Conservation (phyloP, 1,140 invertebrate genomes). For the Pogonomyrmex californicus region DNA sequence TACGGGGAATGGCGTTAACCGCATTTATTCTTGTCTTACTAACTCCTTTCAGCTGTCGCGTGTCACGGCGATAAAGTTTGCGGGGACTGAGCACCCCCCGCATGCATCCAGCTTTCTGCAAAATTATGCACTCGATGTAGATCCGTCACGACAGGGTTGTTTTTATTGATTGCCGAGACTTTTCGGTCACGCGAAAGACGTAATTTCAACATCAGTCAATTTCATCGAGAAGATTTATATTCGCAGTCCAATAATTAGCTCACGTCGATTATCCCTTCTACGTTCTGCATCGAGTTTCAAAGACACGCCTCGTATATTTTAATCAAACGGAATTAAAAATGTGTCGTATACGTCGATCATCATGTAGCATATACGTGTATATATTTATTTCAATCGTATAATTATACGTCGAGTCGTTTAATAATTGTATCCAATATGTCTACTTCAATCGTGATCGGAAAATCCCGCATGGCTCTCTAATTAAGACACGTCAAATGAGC, state of each 20-base stretch:
- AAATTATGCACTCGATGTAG: slow-evolving; percentile 57
- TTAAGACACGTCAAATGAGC: slow-evolving; percentile 60
- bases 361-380: neutral
- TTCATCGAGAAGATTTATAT: slow-evolving; percentile 34
- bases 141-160: slow-evolving; percentile 45
- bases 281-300: neutral
- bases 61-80: slow-evolving; percentile 56
- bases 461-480: slow-evolving; percentile 34
- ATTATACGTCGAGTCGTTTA: slow-evolving; percentile 42
- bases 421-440: slow-evolving; percentile 2
- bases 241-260: slow-evolving; percentile 26
- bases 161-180: slow-evolving; percentile 38
- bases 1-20: slow-evolving; percentile 18
- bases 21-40: slow-evolving; percentile 58
- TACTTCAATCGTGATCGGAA: neutral
- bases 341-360: neutral
- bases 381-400: slow-evolving; percentile 18
- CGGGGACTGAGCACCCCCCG: slow-evolving; percentile 4
- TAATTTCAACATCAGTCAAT: slow-evolving; percentile 29
- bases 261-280: slow-evolving; percentile 6
- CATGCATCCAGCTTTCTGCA: slow-evolving; percentile 37
- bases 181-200: slow-evolving; percentile 43
- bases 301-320: neutral
- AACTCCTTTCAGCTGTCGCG: slow-evolving; percentile 54
- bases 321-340: slow-evolving; percentile 41